Evolutionary conservation across 2,113 vertebrate genomes (phyloP), one percentile per base, ranked within the genome.

Genomic region (Periophthalmodon schlosseri): DNA sequence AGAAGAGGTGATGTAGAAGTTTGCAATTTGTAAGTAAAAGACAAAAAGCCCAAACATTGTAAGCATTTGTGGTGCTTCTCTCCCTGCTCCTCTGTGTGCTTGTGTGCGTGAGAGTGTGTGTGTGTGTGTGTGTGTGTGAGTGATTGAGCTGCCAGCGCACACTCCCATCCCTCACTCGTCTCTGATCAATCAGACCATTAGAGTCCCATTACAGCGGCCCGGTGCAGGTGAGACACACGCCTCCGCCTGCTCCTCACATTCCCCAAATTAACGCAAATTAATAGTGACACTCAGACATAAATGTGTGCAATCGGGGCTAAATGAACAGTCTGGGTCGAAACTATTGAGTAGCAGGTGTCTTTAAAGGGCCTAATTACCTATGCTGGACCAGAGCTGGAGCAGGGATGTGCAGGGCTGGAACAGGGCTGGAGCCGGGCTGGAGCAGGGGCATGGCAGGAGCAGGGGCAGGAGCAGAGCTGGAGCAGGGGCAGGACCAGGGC

Each of bases 341-440:
- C 93, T 92, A 93, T 92, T 93, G 94, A 94, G 94, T 93, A 95
- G 93, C 94, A 94, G 94, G 93, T 95, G 94, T 93, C 92, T 94
- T 91, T 91, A 90, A 91, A 92, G 83, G 86, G 61, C 60, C 88
- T 93, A 94, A 95, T 95, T 95, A 94, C 86, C 91, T 73, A 79
- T 69, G 82, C 84, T 84, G 91, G 91, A 92, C 90, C 84, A 88
- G 84, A 88, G 80, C 85, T 28, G 68, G 85, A 89, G 80, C 78
- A 79, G 46, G 14, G 9, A 9, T 9, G 15, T 28, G 28, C 28
- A 28, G 47, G 4, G 47, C 47, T 16, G 47, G 12, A 49, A 5
- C 47, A 73, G 84, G 78, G 69, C 83, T 75, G 83, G 87, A 9
- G 8, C 39, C 6, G 9, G 8, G 39, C 39, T 11, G 39, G 15